A percentile compares a stretch with the other conserved stretches of the same genome.
Evolutionary conservation across 2,888 invertebrate genomes (phyloP).

Genomic region (Choristoneura rosaceana): DNA sequence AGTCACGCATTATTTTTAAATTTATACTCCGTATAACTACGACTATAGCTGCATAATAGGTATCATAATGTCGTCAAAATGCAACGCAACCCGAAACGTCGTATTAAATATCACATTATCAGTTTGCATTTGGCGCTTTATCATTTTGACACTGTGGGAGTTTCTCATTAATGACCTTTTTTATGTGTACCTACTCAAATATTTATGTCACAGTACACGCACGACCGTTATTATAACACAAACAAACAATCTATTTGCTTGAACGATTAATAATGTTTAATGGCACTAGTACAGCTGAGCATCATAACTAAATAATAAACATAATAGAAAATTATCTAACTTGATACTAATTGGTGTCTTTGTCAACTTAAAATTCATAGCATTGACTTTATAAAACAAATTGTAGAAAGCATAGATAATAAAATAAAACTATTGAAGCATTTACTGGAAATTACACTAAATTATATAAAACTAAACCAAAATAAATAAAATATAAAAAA

Average conservation of each 20-base stretch:
- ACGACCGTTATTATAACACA: too few species aligned
- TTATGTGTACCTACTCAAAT: constrained; percentile 3
- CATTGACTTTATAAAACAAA: background rate
- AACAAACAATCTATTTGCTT: too few species aligned
- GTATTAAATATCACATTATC: constrained; percentile 9
- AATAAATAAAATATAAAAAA: too few species aligned
- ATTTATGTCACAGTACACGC: constrained; percentile 13
- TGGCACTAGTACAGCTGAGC: too few species aligned
- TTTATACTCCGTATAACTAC: background rate
- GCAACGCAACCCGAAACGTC: background rate
- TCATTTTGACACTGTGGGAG: constrained; percentile 14
- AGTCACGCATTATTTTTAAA: too few species aligned
- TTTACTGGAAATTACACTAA: background rate
- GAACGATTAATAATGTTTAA: too few species aligned
- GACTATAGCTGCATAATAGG: background rate
- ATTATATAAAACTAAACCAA: background rate
- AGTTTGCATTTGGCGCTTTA: constrained; percentile 14
- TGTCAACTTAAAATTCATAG: background rate
- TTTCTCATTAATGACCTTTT: constrained; percentile 11
- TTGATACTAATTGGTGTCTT: too few species aligned
- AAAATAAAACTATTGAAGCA: background rate
- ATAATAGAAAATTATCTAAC: too few species aligned
- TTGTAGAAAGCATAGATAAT: background rate
- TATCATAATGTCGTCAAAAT: background rate
- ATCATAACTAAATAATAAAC: too few species aligned